Evolutionary conservation across 1,140 invertebrate genomes (phyloP), one percentile per base, ranked within the genome.

Genomic region (Drosophila yakuba): DNA sequence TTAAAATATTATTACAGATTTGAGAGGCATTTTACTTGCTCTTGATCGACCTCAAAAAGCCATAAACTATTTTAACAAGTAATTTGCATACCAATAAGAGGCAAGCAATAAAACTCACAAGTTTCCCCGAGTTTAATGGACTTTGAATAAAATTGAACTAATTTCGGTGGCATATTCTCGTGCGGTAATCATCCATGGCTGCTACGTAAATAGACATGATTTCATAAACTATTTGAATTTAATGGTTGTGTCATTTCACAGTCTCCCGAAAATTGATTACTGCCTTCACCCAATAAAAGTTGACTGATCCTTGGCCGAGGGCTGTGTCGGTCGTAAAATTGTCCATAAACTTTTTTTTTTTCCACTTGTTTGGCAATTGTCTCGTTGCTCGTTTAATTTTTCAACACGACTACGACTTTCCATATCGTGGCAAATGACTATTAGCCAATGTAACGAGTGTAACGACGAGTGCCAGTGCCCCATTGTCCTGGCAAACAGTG

Each of bases 361-460:
- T 76, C 64, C 66, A 84, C 72, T 83, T 76, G 80, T 68, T 67
- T 72, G 66, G 54, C 80, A 84, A 81, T 81, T 82, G 69, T 79
- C 83, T 82, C 74, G 72, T 76, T 82, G 83, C 63, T 61, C 79
- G 78, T 88, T 88, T 76, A 62, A 79, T 88, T 86, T 76, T 57
- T 59, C 79, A 79, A 76, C 79, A 69, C 82, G 66, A 85, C 66
- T 56, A 43, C 52, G 43, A 66, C 67, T 76, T 73, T 69, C 59
- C 48, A 63, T 88, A 67, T 73, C 83, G 79, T 88, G 83, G 78
- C 57, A 48, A 61, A 59, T 51, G 79, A 64, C 82, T 68, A 88
- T 86, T 88, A 76, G 55, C 43, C 60, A 51, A 41, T 76, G 74
- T 77, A 74, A 73, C 62, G 54, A 20, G 20, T 2, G 20, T 20